Base-by-base conservation (phyloP, 2,888 invertebrate genomes). In the Caenorhabditis sp. region DNA sequence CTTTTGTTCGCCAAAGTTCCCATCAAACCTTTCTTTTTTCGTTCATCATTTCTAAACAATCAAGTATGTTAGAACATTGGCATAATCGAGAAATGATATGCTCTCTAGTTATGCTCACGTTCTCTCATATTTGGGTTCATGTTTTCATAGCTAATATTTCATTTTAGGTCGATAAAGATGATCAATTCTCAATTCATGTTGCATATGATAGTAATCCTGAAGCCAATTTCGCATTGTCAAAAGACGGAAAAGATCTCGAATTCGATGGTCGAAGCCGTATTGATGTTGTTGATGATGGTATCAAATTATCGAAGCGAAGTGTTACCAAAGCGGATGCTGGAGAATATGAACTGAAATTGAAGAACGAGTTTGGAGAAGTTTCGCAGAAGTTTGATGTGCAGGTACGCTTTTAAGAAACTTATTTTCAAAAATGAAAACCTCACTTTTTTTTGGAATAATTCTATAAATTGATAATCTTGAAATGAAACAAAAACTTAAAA, bases 331-430 rank as follows among this genome's bases (percentile, higher is more conserved):
- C 64, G n/a, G 87, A 88, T 59, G 67, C 81, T 10, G 87, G 88
- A 50, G 77, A 79, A n/a, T 88, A 87, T 74, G 69, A 75, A 26
- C 63, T 88, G 59, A 79, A 76, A 26, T 64, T 87, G 38, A 69
- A 68, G 59, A 87, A 87, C 60, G 84, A 85, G 50, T 78, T 77
- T 63, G 87, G 87, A 63, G 82, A 83, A 26, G 83, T 82, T 17
- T 67, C 70, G 1, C 68, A 77, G 43, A 80, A 75, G 25, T 72
- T 79, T 20, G 67, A 74, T n/a, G 76, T 83, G 8, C 74, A 76
- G 71, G 80, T 84, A 52, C 54, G 66, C 53, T 63, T 66, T 63
- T n/a, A n/a, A n/a, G n/a, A n/a, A n/a, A n/a, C n/a, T n/a, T n/a
- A n/a, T n/a, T n/a, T n/a, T n/a, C 27, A n/a, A 21, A 60, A 52